Evolutionary conservation across 2,888 invertebrate species (phyloP).

Genomic region (Cheilosia impressa): DNA sequence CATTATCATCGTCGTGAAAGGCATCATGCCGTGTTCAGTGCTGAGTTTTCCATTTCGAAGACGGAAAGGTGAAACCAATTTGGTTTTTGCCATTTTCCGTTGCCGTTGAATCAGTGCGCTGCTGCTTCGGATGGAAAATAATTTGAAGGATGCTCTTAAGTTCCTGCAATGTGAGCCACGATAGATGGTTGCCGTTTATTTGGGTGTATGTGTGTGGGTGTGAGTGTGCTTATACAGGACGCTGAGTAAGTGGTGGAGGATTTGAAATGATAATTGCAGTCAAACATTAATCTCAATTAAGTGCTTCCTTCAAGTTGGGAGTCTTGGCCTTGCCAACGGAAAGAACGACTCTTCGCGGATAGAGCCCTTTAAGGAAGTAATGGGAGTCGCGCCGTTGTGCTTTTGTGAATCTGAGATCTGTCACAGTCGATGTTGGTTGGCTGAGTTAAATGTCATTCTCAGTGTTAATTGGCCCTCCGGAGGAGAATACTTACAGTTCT

Average conservation of each 20-base stretch:
- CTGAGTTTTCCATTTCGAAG: conserved; percentile 56
- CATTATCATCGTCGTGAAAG: conserved; percentile 46
- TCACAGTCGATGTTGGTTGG: too few species aligned
- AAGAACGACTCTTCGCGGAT: too few species aligned
- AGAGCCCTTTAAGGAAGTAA: too few species aligned
- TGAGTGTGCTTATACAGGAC: background rate
- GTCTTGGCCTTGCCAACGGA: background rate
- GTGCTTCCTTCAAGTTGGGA: conserved; percentile 73
- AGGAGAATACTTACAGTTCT: too few species aligned
- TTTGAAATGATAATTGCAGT: conserved; percentile 79
- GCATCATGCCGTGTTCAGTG: conserved; percentile 14
- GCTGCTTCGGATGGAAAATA: conserved; percentile 44
- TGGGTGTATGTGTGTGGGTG: background rate
- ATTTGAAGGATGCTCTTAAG: conserved; percentile 68
- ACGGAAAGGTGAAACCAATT: conserved; percentile 74
- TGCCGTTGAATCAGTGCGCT: conserved; percentile 40
- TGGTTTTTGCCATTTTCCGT: conserved; percentile 67
- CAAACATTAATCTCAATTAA: conserved; percentile 80
- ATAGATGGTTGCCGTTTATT: conserved; percentile 10
- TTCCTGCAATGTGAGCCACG: conserved; percentile 21
- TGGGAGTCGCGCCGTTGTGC: too few species aligned
- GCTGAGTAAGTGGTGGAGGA: conserved; percentile 35
- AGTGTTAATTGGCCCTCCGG: too few species aligned
- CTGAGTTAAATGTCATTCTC: too few species aligned
- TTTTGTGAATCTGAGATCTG: too few species aligned